These are phyloP conservation scores for Fulmarus glacialis DNA, from an alignment of 2,113 vertebrate genomes.

Conservation along the genomic window DNA sequence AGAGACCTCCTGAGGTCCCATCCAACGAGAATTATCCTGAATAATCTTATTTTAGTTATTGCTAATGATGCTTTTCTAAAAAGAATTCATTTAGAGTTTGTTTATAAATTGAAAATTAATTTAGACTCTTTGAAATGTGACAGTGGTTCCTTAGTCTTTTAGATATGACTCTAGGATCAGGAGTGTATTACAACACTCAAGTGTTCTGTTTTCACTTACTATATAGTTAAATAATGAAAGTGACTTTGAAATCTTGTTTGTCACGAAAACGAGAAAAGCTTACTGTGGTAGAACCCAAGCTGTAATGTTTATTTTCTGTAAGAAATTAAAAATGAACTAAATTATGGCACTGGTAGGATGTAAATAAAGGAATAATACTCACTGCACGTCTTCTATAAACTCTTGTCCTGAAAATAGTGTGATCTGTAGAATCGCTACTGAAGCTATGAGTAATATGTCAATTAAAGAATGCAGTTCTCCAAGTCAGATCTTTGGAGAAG, in stretches of 20 bases:
- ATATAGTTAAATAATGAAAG: neutral
- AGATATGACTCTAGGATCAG: neutral
- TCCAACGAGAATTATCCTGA: neutral
- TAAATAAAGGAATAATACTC: neutral
- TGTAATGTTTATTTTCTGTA: neutral
- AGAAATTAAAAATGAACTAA: neutral
- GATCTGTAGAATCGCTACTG: neutral
- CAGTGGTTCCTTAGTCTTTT: neutral
- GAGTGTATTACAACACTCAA: neutral
- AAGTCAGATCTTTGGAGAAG: neutral
- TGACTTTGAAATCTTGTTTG: neutral
- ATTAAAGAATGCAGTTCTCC: neutral
- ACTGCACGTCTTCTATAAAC: neutral
- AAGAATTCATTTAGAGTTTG: neutral
- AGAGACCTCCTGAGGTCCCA: neutral
- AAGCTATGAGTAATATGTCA: neutral
- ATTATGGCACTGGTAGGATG: neutral
- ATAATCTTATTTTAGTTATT: neutral
- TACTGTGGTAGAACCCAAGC: neutral
- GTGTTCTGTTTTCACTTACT: neutral
- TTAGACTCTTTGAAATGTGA: neutral
- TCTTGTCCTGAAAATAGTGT: neutral
- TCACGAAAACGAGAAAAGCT: neutral
- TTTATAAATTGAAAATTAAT: neutral
- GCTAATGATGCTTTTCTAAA: neutral